Conservation (phyloP, 2,113 vertebrate genomes). For the Pangasianodon hypophthalmus region DNA sequence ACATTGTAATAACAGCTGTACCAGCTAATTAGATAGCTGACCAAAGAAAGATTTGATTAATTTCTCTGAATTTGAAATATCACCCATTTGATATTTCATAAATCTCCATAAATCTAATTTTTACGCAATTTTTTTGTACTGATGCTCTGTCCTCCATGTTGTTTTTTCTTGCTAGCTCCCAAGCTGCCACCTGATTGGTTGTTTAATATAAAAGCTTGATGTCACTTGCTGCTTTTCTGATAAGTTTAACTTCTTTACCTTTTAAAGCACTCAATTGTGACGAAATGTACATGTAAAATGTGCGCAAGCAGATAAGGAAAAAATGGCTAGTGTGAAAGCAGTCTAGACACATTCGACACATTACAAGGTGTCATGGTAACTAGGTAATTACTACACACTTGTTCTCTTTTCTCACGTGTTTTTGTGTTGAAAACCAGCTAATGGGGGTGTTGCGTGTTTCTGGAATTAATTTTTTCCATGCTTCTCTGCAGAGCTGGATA, state of each 20-base stretch:
- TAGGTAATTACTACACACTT: not conserved
- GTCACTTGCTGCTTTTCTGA: not conserved
- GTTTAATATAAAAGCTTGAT: not conserved
- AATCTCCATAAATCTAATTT: no score
- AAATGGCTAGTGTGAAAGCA: not conserved
- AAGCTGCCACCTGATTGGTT: not conserved
- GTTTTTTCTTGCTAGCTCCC: no score
- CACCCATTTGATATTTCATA: no score
- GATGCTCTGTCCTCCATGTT: no score
- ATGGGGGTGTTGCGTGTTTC: not conserved
- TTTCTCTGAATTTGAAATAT: no score
- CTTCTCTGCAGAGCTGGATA: conserved; percentile 71
- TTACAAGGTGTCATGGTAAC: not conserved
- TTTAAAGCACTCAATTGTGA: not conserved
- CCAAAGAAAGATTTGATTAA: no score
- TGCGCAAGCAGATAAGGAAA: not conserved
- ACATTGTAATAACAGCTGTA: no score
- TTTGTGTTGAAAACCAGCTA: not conserved
- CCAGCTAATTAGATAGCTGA: no score
- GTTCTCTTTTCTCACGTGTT: not conserved
- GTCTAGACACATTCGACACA: not conserved
- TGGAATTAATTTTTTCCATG: not conserved
- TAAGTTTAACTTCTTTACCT: no score
- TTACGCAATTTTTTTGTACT: no score
- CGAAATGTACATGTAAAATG: not conserved